Evolutionary conservation across 2,888 invertebrate genomes (phyloP).

Genomic region (Pristionchus mayeri): DNA sequence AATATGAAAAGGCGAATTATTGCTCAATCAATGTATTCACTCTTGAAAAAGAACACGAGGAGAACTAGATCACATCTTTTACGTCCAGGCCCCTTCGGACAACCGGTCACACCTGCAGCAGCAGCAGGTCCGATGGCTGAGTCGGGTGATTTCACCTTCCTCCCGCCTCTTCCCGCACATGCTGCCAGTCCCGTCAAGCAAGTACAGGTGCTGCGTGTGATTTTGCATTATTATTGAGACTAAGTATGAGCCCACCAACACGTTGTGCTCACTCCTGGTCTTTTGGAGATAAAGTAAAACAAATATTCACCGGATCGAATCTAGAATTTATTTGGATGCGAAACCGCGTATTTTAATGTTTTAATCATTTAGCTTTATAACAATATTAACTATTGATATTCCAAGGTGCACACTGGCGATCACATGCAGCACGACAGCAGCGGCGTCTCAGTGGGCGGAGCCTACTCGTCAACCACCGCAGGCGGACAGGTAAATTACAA

Average conservation of each 20-base stretch:
- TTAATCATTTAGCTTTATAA: too few species aligned
- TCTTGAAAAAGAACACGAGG: too few species aligned
- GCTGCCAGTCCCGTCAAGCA: conserved; percentile 72
- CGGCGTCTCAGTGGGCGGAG: conserved; percentile 49
- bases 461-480: conserved; percentile 50
- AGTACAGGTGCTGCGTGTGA: conserved; percentile 74
- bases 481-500: conserved; percentile 11
- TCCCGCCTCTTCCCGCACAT: conserved; percentile 67
- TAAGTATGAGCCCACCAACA: too few species aligned
- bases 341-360: too few species aligned
- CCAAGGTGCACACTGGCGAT: conserved; percentile 63
- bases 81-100: conserved; percentile 7
- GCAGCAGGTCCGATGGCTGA: conserved; percentile 62
- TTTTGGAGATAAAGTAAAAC: too few species aligned
- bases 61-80: neutral
- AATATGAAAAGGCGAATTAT: neutral
- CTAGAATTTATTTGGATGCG: too few species aligned
- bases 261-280: neutral
- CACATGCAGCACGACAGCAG: conserved; percentile 39
- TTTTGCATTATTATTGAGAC: too few species aligned
- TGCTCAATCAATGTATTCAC: neutral
- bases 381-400: too few species aligned
- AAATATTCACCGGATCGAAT: too few species aligned
- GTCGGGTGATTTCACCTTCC: conserved; percentile 75
- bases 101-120: neutral